Conservation (phyloP, 2,797 vertebrate genomes). For the Lithobates pipiens region DNA sequence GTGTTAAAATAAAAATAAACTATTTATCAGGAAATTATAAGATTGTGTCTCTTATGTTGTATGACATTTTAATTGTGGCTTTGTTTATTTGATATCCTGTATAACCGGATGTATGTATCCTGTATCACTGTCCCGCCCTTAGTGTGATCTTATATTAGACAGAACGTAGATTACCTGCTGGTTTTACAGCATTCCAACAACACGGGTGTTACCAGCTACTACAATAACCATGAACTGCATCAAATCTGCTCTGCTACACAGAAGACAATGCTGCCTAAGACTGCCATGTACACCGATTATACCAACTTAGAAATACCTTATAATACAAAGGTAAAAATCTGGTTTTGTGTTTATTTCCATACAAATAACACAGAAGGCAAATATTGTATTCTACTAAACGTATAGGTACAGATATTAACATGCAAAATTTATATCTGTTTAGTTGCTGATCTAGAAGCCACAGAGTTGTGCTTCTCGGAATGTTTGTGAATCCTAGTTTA, state of each 20-base stretch:
- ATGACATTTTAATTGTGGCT: not conserved
- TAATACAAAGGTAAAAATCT: not conserved
- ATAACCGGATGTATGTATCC: slow-evolving; percentile 24
- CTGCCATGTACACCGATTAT: not conserved
- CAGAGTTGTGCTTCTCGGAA: too few species aligned
- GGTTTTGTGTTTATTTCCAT: not conserved
- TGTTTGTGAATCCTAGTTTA: too few species aligned
- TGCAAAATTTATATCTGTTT: too few species aligned
- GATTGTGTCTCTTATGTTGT: not conserved
- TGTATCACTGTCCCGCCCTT: slow-evolving; percentile 11
- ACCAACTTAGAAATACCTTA: not conserved
- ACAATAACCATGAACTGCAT: not conserved
- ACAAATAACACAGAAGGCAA: not conserved
- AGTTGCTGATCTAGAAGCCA: too few species aligned
- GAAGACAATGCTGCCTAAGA: not conserved
- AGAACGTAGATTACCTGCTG: not conserved
- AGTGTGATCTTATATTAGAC: not conserved
- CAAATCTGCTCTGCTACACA: not conserved
- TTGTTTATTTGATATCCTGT: slow-evolving; percentile 24
- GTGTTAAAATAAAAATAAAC: not conserved
- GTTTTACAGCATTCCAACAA: slow-evolving; percentile 44
- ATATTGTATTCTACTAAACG: not conserved
- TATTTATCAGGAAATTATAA: not conserved
- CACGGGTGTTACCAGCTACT: slow-evolving; percentile 6
- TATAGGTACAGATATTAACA: not conserved